Base-by-base conservation (phyloP, 2,888 invertebrate species). In the Diadegma fenestrale region DNA sequence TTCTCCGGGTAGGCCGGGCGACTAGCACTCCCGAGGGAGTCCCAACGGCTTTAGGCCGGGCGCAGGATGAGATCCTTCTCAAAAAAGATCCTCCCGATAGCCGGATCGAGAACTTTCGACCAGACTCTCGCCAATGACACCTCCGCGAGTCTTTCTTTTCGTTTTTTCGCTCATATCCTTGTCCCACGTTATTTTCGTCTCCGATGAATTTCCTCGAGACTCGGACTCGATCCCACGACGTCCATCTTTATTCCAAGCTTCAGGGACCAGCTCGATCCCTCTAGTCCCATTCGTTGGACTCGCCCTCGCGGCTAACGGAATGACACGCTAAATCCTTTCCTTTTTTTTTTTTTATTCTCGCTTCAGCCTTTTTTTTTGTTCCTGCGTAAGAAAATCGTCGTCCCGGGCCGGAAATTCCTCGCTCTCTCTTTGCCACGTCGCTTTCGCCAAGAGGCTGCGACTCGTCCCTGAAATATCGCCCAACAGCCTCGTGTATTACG, bases 11-110 rank as follows among this genome's bases (percentile, higher is more conserved):
- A 54, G 87, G 37, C 37, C 86, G 89, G n/a, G n/a, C 90, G 90
- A 92, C 92, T 92, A 89, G 92, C 89, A 84, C 92, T 90, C 92
- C 64, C 41, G 0, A 37, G 92, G 89, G 92, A 89, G 84, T 77
- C 81, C 72, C 79, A 68, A 51, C 75, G 54, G 30, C 71, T 82
- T 66, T 85, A 0, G 81, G 30, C 33, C 75, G 19, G n/a, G 43
- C 33, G 26, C 33, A 54, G 37, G 54, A 54, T 33, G 37, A 66
- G n/a, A 14, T 33, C 45, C 41, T 71, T 37, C 37, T n/a, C n/a
- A n/a, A n/a, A n/a, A 33, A 37, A 22, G 73, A 54, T 63, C 48
- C 41, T 26, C 5, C 22, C 63, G 73, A 73, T 80, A 63, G 48
- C 68, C 73, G 75, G 79, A 69, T 80, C 69, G 69, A 69, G 80